These are phyloP conservation scores for Leptonema lineaticorne DNA, from an alignment of 1,140 invertebrate species.

Conservation along the genomic window DNA sequence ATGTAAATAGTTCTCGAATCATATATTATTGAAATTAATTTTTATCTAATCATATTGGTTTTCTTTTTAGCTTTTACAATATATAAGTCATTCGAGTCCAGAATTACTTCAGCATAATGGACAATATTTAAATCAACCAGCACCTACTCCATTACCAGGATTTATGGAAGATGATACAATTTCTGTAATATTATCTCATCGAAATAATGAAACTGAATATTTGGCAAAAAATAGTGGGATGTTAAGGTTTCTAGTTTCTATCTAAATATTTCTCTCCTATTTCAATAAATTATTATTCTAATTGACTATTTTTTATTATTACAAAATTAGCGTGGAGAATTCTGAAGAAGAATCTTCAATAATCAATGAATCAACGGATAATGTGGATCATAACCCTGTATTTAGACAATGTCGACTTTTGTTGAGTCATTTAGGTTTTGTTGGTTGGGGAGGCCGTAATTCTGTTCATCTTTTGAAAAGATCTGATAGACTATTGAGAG, in stretches of 20 bases:
- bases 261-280: not conserved
- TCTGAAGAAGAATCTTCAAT: constrained; percentile 45
- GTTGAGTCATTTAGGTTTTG: constrained; percentile 86
- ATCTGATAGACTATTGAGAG: constrained; percentile 86
- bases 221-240: constrained; percentile 52
- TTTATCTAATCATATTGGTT: not conserved
- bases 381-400: constrained; percentile 39
- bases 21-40: constrained; percentile 28
- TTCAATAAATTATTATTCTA: not conserved
- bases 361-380: constrained; percentile 23
- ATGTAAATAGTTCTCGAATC: constrained; percentile 62
- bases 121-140: constrained; percentile 69
- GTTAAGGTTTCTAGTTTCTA: constrained; percentile 24
- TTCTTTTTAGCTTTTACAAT: constrained; percentile 72
- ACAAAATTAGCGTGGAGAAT: constrained; percentile 39
- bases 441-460: constrained; percentile 84
- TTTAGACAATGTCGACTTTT: constrained; percentile 86
- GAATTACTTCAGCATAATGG: constrained; percentile 79
- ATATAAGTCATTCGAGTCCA: constrained; percentile 89
- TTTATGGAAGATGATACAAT: constrained; percentile 82
- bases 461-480: constrained; percentile 86
- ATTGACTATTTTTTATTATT: not conserved
- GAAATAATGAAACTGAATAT: constrained; percentile 75
- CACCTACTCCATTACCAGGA: constrained; percentile 64
- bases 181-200: constrained; percentile 77